Evolutionary conservation across 2,113 vertebrate species (phyloP).

Genomic region (Paramisgurnus dabryanus): DNA sequence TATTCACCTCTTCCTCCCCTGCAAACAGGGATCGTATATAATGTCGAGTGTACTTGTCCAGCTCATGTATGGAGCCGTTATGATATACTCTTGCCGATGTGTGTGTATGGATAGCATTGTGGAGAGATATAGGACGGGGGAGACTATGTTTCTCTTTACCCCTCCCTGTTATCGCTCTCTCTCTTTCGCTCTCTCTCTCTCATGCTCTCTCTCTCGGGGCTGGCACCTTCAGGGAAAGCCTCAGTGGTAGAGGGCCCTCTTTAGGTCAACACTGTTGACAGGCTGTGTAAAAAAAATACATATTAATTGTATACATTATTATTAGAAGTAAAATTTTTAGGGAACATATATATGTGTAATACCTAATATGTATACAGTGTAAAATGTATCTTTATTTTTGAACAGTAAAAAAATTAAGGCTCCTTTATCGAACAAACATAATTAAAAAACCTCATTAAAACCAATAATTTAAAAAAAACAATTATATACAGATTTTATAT

Average conservation of each 20-base stretch:
- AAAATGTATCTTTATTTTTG: too few relatives aligned
- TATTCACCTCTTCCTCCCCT: constrained; percentile 27
- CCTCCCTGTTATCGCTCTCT: constrained; percentile 49
- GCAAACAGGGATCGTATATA: constrained; percentile 12
- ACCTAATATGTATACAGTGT: too few relatives aligned
- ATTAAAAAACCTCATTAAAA: too few relatives aligned
- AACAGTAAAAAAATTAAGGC: too few relatives aligned
- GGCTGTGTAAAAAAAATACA: not conserved
- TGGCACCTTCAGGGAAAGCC: constrained; percentile 58
- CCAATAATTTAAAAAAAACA: too few relatives aligned
- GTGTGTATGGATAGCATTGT: constrained; percentile 42
- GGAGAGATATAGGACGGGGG: constrained; percentile 41
- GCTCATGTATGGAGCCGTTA: constrained; percentile 13
- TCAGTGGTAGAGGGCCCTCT: constrained; percentile 72
- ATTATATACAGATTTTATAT: not conserved
- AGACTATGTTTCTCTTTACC: constrained; percentile 43
- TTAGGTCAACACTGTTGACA: constrained; percentile 62
- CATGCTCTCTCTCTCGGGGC: constrained; percentile 49
- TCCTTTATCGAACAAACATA: too few relatives aligned
- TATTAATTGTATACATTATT: too few relatives aligned
- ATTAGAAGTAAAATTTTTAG: too few relatives aligned
- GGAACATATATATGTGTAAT: too few relatives aligned
- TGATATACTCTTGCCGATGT: constrained; percentile 30
- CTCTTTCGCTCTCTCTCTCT: constrained; percentile 5
- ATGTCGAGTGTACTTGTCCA: constrained; percentile 42